These are phyloP conservation scores for Parapristionchus giblindavisi DNA, from an alignment of 2,888 invertebrate species.

Conservation along the genomic window DNA sequence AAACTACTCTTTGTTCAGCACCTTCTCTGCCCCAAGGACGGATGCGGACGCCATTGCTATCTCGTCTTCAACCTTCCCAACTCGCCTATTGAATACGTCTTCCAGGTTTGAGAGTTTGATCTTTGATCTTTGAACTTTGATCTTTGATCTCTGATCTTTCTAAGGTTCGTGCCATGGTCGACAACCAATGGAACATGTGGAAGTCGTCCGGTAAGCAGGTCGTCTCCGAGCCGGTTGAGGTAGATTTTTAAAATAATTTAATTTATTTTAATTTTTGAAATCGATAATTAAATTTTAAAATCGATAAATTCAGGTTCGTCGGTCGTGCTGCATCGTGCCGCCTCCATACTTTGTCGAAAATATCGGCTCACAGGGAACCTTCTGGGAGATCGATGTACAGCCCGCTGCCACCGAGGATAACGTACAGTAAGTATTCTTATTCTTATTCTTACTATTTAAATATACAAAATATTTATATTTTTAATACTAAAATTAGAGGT, in stretches of 20 bases:
- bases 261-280: background rate
- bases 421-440: conserved; percentile 56
- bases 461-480: too few relatives aligned
- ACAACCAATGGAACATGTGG: conserved; percentile 68
- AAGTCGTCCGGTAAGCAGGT: conserved; percentile 65
- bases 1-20: conserved; percentile 44
- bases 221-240: conserved; percentile 58
- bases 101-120: conserved; percentile 59
- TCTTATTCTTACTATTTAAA: too few relatives aligned
- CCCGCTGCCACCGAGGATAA: conserved; percentile 68
- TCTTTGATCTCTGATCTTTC: background rate
- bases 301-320: conserved; percentile 42
- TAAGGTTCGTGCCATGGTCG: conserved; percentile 66
- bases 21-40: conserved; percentile 65
- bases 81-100: conserved; percentile 62
- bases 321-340: conserved; percentile 69
- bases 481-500: too few relatives aligned
- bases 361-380: conserved; percentile 64
- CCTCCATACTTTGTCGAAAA: conserved; percentile 68
- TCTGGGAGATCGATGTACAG: conserved; percentile 62
- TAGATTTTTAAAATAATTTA: conserved; percentile 37
- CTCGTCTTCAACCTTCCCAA: conserved; percentile 68
- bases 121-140: background rate
- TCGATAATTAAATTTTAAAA: background rate
- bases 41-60: conserved; percentile 68